Evolutionary conservation across 64 coral and sea anemone species (phyloP).

Genomic region (Trachythela sp.): DNA sequence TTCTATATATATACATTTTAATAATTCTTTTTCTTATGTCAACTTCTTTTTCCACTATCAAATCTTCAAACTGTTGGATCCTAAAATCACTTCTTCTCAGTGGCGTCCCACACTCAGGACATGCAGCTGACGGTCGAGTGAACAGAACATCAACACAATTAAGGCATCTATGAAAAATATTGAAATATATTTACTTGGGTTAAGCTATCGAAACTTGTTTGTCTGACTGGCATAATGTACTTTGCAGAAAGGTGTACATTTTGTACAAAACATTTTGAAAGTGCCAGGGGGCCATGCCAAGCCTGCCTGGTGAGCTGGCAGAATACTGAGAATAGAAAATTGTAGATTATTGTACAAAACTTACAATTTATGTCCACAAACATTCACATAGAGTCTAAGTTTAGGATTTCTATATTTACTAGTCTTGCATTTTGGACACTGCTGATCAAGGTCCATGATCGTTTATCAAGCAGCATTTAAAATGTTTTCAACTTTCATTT

Average conservation of each 20-base stretch:
- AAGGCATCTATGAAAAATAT: conserved; percentile 57
- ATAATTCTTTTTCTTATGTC: conserved; percentile 87
- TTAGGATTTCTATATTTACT: conserved; percentile 97
- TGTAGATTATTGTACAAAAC: neutral
- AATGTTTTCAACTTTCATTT: neutral
- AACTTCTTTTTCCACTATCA: conserved; percentile 98
- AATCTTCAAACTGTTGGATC: conserved; percentile 95
- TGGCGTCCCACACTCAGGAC: conserved; percentile 90
- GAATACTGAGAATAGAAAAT: neutral
- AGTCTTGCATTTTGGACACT: conserved; percentile 95
- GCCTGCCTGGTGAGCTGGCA: neutral
- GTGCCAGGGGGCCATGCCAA: neutral
- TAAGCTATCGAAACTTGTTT: no score
- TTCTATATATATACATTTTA: no score
- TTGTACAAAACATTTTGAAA: no score
- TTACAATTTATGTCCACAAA: conserved; percentile 98
- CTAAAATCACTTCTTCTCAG: conserved; percentile 89
- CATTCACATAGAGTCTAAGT: conserved; percentile 85
- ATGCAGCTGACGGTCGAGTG: conserved; percentile 89
- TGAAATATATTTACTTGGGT: no score
- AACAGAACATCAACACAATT: conserved; percentile 90
- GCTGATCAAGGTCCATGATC: conserved; percentile 48
- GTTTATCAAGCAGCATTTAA: neutral
- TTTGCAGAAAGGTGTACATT: no score
- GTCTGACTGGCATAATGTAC: no score